Conservation (phyloP, 2,797 vertebrate species). For the Enteromius treurensis region DNA sequence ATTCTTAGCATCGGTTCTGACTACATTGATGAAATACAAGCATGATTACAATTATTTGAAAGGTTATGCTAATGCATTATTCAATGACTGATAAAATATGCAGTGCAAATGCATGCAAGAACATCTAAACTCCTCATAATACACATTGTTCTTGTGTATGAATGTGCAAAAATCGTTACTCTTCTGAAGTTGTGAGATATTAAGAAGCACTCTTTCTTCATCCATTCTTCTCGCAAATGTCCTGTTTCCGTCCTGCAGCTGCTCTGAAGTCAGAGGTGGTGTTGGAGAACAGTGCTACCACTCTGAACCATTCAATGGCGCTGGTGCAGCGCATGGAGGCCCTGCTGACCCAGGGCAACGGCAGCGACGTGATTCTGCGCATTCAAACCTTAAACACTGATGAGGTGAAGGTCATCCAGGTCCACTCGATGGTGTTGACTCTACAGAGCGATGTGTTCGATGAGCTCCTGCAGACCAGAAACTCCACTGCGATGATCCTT, state of each 20-base stretch:
- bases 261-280: conserved; percentile 82
- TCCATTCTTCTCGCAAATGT: not conserved
- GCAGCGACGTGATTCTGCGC: conserved; percentile 84
- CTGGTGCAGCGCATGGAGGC: conserved; percentile 89
- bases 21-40: not conserved
- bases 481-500: conserved; percentile 68
- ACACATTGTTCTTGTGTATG: not conserved
- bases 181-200: not conserved
- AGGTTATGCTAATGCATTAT: not conserved
- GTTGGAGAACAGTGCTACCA: conserved; percentile 73
- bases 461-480: conserved; percentile 78
- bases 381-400: conserved; percentile 82
- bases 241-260: conserved; percentile 58
- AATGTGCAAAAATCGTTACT: not conserved
- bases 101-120: not conserved
- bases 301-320: conserved; percentile 90
- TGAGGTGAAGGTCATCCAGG: conserved; percentile 88
- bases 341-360: conserved; percentile 83
- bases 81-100: not conserved
- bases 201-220: not conserved
- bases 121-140: not conserved
- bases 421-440: conserved; percentile 82
- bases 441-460: conserved; percentile 83
- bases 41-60: not conserved
- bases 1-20: not conserved